Evolutionary conservation across 2,888 invertebrate species (phyloP).

Genomic region (Arrhopalites spinosus): DNA sequence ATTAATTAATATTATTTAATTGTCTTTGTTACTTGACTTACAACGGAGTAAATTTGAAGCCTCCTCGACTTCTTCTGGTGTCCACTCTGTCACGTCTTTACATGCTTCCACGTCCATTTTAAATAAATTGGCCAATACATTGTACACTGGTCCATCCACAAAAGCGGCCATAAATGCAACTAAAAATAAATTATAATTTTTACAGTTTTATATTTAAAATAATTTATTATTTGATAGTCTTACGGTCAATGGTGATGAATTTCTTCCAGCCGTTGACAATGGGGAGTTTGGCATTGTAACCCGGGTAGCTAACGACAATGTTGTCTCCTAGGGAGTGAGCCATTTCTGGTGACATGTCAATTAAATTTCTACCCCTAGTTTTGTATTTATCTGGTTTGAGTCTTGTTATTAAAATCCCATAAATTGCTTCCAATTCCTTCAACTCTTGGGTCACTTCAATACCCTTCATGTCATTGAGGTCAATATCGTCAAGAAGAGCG

Average conservation of each 20-base stretch:
- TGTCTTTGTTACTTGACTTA: too few relatives aligned
- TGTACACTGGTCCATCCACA: slow-evolving; percentile 8
- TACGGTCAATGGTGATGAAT: slow-evolving; percentile 37
- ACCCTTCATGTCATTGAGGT: slow-evolving; percentile 25
- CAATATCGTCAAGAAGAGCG: not conserved
- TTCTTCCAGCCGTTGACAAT: slow-evolving; percentile 38
- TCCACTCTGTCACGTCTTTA: too few relatives aligned
- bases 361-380: slow-evolving; percentile 25
- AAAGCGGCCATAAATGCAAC: slow-evolving; percentile 23
- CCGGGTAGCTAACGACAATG: slow-evolving; percentile 13
- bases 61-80: too few relatives aligned
- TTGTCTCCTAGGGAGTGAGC: slow-evolving; percentile 25
- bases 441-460: not conserved
- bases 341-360: slow-evolving; percentile 6
- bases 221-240: not conserved
- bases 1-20: too few relatives aligned
- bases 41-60: too few relatives aligned
- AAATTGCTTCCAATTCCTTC: slow-evolving; percentile 29
- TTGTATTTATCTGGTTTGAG: slow-evolving; percentile 9
- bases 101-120: too few relatives aligned
- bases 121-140: slow-evolving; percentile 1
- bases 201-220: too few relatives aligned
- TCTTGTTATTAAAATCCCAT: slow-evolving; percentile 27
- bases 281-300: slow-evolving; percentile 30
- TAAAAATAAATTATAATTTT: not conserved